Base-by-base conservation (phyloP, 2,888 invertebrate species). In the Habrosyne pyritoides region DNA sequence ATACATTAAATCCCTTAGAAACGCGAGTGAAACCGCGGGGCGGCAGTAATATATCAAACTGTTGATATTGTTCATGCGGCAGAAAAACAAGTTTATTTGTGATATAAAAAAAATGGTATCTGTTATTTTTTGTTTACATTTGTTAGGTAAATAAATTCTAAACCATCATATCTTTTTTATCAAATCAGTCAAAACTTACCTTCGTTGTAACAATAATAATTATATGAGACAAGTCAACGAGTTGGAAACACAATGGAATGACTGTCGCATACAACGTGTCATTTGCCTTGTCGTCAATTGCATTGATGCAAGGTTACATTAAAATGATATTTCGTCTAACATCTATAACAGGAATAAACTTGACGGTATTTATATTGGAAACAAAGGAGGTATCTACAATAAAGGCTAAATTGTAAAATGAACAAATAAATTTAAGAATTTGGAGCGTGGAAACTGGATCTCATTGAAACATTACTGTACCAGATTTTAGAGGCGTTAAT, bases 231-330 rank as follows among this genome's bases (percentile, higher is more conserved):
- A 74, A 79, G 56, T 66, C 79, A 86, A 73, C 85, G 83, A 83
- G 67, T 76, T 78, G 81, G 86, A 87, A 88, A 88, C 85, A 88
- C 86, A 88, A 86, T 87, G 70, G 78, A 75, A 78, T 74, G 67
- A 73, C 69, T 68, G 71, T 70, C 66, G 66, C 67, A 72, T 69
- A 77, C 18, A 73, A 75, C 67, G 64, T 75, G 21, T 50, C 2
- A 30, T 50, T 42, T 50, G 69, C 71, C 59, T 64, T 69, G 60
- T 71, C 68, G 67, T 70, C 67, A 60, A 69, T 71, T 79, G 79
- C 79, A 79, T 57, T 66, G 66, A 64, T 79, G 77, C 77, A 81
- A 80, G 79, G 83, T 78, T 76, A 78, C n/a, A 73, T 73, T 75
- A 65, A 70, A 70, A 65, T 59, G 12, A 14, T 24, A n/a, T 24